Evolutionary conservation across 2,888 invertebrate genomes (phyloP), one percentile per base, ranked within the genome.

Genomic region (Heliconius aoede): DNA sequence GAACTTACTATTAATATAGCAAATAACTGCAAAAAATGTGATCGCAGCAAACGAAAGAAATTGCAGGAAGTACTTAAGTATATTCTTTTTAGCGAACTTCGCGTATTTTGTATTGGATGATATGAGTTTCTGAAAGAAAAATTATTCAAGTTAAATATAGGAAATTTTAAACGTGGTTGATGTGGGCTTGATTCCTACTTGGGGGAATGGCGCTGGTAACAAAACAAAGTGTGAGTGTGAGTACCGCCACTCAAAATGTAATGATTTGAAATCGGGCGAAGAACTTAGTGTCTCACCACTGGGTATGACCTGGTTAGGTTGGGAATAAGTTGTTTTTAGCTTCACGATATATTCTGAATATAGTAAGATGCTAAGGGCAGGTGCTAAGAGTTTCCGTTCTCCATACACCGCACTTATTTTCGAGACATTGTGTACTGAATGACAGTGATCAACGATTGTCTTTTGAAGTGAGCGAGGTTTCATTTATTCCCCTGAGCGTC

Each of bases 1-100:
- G 21, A 3, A 36, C 65, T 65, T 65, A 65, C 65, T 65, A 24
- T 65, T 65, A 24, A 65, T 40, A 65, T 65, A 65, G 36, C 36
- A 36, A 15, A 65, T 26, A 18, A 40, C 36, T 1, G 65, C 65
- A 15, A 65, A 5, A 7, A 65, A 3, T 7, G 65, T 65, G 3
- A 65, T 36, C 8, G 36, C 65, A 24, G 65, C 36, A 36, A 36
- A 65, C 32, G 65, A 65, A 40, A 65, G 36, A 3, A 65, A 28
- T 8, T 15, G 65, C 1, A 65, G 24, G 36, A 65, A 40, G 13
- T 7, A 65, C 0, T 36, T 36, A 1, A 65, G 15, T 3, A 36
- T 65, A 7, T 24, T 15, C 1, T 15, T 65, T n/a, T 65, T 24
- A 1, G 13, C 15, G 15, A 24, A 65, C 36, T 32, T 32, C 5